Conservation (phyloP, 2,888 invertebrate species). For the Lasioglossum marginatum region DNA sequence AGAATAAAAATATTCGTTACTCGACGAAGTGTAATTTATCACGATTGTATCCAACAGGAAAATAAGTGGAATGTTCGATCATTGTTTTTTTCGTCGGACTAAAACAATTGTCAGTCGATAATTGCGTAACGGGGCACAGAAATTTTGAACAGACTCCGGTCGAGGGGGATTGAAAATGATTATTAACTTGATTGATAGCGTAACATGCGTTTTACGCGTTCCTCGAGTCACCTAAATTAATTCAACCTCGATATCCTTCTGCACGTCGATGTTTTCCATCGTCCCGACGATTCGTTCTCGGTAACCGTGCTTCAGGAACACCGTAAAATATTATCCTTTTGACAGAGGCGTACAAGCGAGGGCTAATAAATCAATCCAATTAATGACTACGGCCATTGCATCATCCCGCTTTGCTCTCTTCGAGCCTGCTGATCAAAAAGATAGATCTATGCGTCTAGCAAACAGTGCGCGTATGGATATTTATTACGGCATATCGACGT, state of each 20-base stretch:
- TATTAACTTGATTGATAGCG: constrained; percentile 43
- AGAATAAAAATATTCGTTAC: not conserved
- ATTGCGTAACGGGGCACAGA: not conserved
- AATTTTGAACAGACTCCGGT: not conserved
- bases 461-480: constrained; percentile 21
- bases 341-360: constrained; percentile 12
- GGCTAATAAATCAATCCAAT: constrained; percentile 39
- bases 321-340: constrained; percentile 46
- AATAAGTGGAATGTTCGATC: not conserved
- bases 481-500: constrained; percentile 6
- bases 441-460: constrained; percentile 21
- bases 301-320: constrained; percentile 10
- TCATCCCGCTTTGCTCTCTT: constrained; percentile 23
- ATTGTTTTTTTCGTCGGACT: not conserved
- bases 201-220: constrained; percentile 13
- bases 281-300: not conserved
- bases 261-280: constrained; percentile 5
- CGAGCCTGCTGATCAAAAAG: constrained; percentile 27
- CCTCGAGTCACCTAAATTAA: constrained; percentile 14
- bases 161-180: constrained; percentile 2
- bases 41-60: not conserved
- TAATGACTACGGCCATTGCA: constrained; percentile 31
- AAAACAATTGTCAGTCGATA: not conserved
- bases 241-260: constrained; percentile 18
- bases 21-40: not conserved